phyloP scores from a whole-genome alignment of 2,888 invertebrate genomes.

The Ryuthela nishihirai region DNA sequence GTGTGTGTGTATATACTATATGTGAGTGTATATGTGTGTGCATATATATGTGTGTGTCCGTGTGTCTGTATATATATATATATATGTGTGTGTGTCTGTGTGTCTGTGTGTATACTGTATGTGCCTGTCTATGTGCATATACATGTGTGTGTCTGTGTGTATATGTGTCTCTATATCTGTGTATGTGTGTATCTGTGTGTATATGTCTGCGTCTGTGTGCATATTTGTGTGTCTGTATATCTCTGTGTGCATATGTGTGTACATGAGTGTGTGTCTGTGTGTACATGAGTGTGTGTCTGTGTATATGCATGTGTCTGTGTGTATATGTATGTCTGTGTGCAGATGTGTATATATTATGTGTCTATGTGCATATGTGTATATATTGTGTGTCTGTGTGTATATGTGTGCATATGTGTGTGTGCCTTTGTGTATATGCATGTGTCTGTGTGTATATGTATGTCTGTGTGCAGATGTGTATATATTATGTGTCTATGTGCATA shows the following conservation, averaged over 20 bases:
- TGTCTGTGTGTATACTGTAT: not conserved
- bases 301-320: not conserved
- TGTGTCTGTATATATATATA: not conserved
- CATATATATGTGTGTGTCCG: not conserved
- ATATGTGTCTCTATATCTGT: not conserved
- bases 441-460: too few species aligned
- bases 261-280: not conserved
- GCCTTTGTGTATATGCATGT: too few species aligned
- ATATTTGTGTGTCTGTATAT: not conserved
- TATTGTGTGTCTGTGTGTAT: not conserved
- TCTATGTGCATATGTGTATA: not conserved
- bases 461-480: too few species aligned
- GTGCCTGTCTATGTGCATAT: not conserved
- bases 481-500: too few species aligned
- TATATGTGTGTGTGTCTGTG: not conserved
- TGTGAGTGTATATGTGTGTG: too few species aligned
- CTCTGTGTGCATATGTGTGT: not conserved
- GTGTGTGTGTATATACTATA: too few species aligned
- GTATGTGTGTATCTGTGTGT: not conserved
- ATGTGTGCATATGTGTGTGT: too few species aligned
- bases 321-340: not conserved
- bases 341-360: not conserved
- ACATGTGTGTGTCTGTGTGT: not conserved
- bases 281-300: not conserved
- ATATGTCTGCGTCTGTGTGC: not conserved